Conservation (phyloP, 2,888 invertebrate genomes). For the Patella caerulea region DNA sequence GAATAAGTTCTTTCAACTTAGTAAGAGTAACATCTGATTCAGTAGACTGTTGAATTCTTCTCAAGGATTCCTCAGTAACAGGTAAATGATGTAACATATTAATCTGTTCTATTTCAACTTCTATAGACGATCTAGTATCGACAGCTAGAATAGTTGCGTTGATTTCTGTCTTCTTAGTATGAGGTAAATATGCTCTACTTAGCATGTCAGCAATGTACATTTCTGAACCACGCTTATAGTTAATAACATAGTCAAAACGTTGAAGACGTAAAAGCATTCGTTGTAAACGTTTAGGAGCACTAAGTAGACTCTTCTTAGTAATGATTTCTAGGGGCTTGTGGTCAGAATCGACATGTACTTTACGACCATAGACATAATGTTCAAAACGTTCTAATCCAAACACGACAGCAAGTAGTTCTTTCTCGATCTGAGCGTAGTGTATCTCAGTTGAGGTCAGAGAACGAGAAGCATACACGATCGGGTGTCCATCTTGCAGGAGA, state of each 20-base stretch:
- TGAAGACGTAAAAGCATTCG: constrained; percentile 45
- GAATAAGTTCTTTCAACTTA: constrained; percentile 4
- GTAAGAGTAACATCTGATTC: too few species aligned
- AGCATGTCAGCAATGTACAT: constrained; percentile 39
- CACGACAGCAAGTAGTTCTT: constrained; percentile 42
- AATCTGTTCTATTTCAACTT: too few species aligned
- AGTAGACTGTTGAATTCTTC: too few species aligned
- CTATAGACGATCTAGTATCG: too few species aligned
- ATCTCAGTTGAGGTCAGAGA: constrained; percentile 38
- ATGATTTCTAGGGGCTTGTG: constrained; percentile 43
- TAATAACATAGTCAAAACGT: constrained; percentile 36
- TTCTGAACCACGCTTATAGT: constrained; percentile 35
- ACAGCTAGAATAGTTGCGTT: too few species aligned
- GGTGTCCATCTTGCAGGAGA: constrained; percentile 39
- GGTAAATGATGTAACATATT: too few species aligned
- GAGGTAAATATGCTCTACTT: constrained; percentile 27
- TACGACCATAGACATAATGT: constrained; percentile 38
- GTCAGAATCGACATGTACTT: constrained; percentile 33
- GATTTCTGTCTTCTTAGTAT: too few species aligned
- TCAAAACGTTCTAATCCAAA: constrained; percentile 40
- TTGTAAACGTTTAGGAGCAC: constrained; percentile 41
- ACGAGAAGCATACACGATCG: constrained; percentile 39
- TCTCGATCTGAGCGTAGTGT: constrained; percentile 47
- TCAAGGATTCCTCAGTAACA: too few species aligned
- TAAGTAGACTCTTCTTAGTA: constrained; percentile 11